Conservation (phyloP, 2,797 vertebrate genomes). For the Varecia variegata region DNA sequence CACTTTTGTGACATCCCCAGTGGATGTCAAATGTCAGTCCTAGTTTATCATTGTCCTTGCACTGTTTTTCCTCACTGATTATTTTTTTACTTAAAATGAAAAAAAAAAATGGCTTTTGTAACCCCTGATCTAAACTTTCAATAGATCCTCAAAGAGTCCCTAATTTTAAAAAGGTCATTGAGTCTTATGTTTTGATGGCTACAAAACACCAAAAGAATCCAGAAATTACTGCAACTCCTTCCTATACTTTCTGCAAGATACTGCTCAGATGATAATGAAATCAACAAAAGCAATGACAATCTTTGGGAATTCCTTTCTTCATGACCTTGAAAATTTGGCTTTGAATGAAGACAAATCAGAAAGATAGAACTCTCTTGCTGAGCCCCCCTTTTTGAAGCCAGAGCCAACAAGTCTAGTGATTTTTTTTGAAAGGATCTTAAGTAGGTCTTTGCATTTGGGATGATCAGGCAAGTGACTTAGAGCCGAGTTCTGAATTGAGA, state of each 20-base stretch:
- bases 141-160: not conserved
- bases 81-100: not conserved
- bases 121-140: not conserved
- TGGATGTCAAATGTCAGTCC: not conserved
- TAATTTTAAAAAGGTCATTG: not conserved
- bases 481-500: not conserved
- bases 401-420: not conserved
- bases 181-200: not conserved
- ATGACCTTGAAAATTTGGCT: not conserved
- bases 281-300: not conserved
- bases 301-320: conserved; percentile 22
- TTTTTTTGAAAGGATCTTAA: not conserved
- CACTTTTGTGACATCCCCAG: not conserved
- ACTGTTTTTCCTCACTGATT: not conserved
- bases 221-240: conserved; percentile 15
- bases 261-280: not conserved
- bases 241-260: not conserved
- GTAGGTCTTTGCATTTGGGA: not conserved
- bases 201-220: not conserved
- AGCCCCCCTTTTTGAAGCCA: not conserved
- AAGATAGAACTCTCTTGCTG: not conserved
- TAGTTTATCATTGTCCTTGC: not conserved
- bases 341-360: not conserved
- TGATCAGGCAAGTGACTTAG: not conserved
- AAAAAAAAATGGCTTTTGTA: not conserved